phyloP scores from a whole-genome alignment of 2,888 invertebrate genomes.

The Petrolisthes manimaculis region DNA sequence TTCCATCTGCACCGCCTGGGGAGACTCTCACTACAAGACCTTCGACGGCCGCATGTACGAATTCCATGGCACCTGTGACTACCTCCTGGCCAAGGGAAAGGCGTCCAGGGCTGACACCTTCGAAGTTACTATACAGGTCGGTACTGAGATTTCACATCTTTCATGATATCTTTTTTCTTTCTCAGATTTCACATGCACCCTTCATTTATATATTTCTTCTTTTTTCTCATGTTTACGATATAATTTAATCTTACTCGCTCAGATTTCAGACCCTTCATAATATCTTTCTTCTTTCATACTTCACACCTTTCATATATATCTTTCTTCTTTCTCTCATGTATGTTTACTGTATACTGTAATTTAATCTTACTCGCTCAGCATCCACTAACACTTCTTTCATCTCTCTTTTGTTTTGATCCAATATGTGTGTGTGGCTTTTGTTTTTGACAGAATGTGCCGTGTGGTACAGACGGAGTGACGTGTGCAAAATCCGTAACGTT shows the following conservation, averaged over 20 bases:
- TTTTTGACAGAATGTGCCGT: conserved; percentile 80
- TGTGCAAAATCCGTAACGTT: conserved; percentile 88
- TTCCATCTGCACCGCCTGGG: conserved; percentile 87
- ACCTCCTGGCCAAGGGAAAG: conserved; percentile 82
- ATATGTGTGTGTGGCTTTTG: too few relatives aligned
- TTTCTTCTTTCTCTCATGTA: too few relatives aligned
- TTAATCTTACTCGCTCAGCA: too few relatives aligned
- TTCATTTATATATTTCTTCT: not conserved
- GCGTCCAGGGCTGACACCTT: conserved; percentile 76
- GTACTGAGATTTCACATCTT: not conserved
- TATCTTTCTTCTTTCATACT: too few relatives aligned
- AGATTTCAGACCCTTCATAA: not conserved
- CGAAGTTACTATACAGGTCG: conserved; percentile 81
- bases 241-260: not conserved
- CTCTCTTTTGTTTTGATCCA: not conserved
- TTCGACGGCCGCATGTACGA: conserved; percentile 86
- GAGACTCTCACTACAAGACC: conserved; percentile 89
- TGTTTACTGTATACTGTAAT: too few relatives aligned
- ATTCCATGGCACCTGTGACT: conserved; percentile 91
- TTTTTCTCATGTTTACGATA: not conserved
- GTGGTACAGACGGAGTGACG: conserved; percentile 87
- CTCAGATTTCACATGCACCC: not conserved
- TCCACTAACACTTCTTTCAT: too few relatives aligned
- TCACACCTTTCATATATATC: not conserved
- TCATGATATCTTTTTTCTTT: not conserved